Evolutionary conservation across 2,797 vertebrate genomes (phyloP), one percentile per base, ranked within the genome.

Genomic region (Sylvia borin): DNA sequence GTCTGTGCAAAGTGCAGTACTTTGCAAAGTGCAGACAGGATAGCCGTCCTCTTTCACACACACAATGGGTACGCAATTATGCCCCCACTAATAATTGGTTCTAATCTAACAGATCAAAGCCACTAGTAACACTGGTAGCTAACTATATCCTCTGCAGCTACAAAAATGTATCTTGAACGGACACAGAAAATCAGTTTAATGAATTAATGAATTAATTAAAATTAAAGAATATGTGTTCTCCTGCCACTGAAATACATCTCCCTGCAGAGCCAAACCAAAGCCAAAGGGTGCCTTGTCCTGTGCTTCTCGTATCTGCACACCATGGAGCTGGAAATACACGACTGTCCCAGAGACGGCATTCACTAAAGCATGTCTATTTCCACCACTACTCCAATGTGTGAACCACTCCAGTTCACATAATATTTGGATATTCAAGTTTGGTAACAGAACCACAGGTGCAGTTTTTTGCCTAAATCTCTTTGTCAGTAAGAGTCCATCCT

Each of bases 281-380:
- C 20, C 0, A 0, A 75, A 65, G 45, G 27, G 6, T 1, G 1
- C 5, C 14, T 18, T 8, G 24, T 3, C 15, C 53, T 57, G 7
- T 26, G 34, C 47, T 72, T 74, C 51, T 34, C 1, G 0, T 31
- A 60, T 10, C 15, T 50, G 17, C 36, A 71, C 11, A 13, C 16
- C 34, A 22, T 4, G 20, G 10, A 75, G 18, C 21, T 64, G 58
- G 57, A 47, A 90, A 42, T 29, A 58, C 0, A 22, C 7, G 1
- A 18, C 4, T 58, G 32, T 22, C 24, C 26, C 36, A 42, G 13
- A 78, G 26, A 70, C 13, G 2, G 3, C 38, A 32, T 34, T 74
- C n/a, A 66, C 21, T 42, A 65, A 34, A 53, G 55, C 40, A 32
- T 0, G 2, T 22, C 61, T 61, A 36, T 48, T 73, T 48, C 36